phyloP scores from a whole-genome alignment of 2,888 invertebrate genomes.

The Rhimphoctona megacephalus region DNA sequence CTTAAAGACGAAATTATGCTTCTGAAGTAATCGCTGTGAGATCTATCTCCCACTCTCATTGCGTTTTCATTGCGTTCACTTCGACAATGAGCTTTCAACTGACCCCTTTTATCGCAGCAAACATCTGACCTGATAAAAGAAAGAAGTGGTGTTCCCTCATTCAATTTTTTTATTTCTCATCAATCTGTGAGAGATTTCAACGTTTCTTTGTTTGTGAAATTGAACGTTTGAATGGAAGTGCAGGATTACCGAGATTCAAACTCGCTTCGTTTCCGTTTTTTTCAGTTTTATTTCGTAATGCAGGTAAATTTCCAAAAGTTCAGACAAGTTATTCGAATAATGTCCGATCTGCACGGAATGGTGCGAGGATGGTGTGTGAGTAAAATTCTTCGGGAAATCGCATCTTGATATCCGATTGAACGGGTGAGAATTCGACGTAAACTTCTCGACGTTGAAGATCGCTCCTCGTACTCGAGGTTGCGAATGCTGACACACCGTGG shows the following conservation, averaged over 20 bases:
- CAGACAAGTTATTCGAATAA: slow-evolving; percentile 28
- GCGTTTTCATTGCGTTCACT: slow-evolving; percentile 25
- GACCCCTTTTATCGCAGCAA: slow-evolving; percentile 12
- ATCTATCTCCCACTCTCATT: slow-evolving; percentile 38
- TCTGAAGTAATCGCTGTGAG: slow-evolving; percentile 45
- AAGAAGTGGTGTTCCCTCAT: background rate
- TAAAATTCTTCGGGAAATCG: slow-evolving; percentile 17
- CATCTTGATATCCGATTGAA: slow-evolving; percentile 39
- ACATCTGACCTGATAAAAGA: background rate
- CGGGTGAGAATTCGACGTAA: slow-evolving; percentile 59
- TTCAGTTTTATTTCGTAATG: background rate
- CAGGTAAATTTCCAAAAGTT: slow-evolving; percentile 23
- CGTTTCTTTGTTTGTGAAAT: background rate
- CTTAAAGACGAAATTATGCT: slow-evolving; percentile 63
- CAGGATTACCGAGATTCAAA: background rate
- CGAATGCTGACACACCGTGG: slow-evolving; percentile 56
- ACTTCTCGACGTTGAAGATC: slow-evolving; percentile 46
- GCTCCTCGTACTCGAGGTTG: slow-evolving; percentile 37
- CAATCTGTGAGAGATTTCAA: background rate
- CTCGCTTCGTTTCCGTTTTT: background rate
- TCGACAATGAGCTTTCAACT: slow-evolving; percentile 31
- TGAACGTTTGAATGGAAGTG: background rate
- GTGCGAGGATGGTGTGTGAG: slow-evolving; percentile 15
- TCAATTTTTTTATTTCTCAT: background rate
- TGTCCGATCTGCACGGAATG: slow-evolving; percentile 8